Evolutionary conservation across 2,113 vertebrate genomes (phyloP).

Genomic region (Piaya cayana): DNA sequence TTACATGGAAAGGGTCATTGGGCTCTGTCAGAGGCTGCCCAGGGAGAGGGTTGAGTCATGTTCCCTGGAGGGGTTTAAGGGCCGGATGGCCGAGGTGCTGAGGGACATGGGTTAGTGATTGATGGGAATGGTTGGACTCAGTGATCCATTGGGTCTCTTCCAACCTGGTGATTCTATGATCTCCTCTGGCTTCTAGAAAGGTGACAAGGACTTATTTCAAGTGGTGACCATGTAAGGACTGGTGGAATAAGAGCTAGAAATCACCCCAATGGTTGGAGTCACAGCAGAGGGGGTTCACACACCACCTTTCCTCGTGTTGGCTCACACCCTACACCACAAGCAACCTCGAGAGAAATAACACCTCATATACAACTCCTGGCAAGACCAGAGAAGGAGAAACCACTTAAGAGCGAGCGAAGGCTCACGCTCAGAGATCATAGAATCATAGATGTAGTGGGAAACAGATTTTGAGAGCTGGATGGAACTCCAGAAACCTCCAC

Average conservation of each 20-base stretch:
- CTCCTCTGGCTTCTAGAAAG: neutral
- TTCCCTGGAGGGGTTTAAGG: no score
- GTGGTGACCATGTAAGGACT: fast-evolving
- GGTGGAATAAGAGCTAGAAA: neutral
- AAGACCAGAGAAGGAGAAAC: neutral
- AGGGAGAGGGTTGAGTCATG: no score
- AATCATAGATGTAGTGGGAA: no score
- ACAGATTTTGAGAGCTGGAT: no score
- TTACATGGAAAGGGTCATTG: no score
- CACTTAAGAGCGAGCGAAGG: fast-evolving
- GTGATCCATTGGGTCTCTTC: no score
- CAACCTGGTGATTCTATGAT: no score
- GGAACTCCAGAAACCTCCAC: neutral
- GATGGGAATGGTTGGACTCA: no score
- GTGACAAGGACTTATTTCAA: fast-evolving
- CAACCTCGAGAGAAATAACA: neutral
- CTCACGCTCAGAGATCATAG: neutral
- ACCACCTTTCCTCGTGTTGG: fast-evolving
- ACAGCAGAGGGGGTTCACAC: fast-evolving
- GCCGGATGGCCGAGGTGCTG: no score
- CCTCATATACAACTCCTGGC: neutral
- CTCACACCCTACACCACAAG: neutral
- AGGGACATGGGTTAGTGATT: no score
- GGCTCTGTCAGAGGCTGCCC: no score
- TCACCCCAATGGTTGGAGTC: fast-evolving